Base-by-base conservation (phyloP, 2,113 vertebrate genomes). In the Scortum barcoo region DNA sequence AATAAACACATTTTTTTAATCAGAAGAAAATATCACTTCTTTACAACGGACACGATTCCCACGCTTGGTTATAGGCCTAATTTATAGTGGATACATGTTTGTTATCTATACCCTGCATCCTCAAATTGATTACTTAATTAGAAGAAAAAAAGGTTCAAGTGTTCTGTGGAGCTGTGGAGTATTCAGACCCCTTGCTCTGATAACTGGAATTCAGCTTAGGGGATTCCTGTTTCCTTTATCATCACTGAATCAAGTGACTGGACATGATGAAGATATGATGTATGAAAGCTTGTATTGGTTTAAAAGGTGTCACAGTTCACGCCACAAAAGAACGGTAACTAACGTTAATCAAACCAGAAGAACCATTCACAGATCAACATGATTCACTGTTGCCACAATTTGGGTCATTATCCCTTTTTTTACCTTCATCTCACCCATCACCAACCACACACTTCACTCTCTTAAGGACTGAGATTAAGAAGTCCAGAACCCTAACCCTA, bases 331-430 rank as follows among this genome's bases (percentile, higher is more conserved):
- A 51, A 10, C 4, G 13, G 36, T 22, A 46, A 46, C 42, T n/a
- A n/a, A n/a, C n/a, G n/a, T n/a, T n/a, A n/a, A 58, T 65, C 10
- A 48, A 83, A 19, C 22, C 8, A 17, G 46, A 33, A 19, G 30
- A 70, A 19, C 26, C 26, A 36, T 9, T 38, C 16, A 48, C 11
- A 56, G 24, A 61, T 57, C 0, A 22, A 79, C 65, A 56, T 42
- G 0, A 68, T 51, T 72, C 19, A 51, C 7, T n/a, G 1, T 20
- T 12, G 36, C 40, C 42, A 54, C 24, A 17, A 38, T 2, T 5
- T 42, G 66, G 17, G 57, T 36, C 67, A n/a, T 62, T 57, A 57
- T 28, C 44, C 71, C 50, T 76, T 68, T 68, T 56, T 75, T 19
- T 20, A 69, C 24, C n/a, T 42, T n/a, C 2, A 6, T 12, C 11